Evolutionary conservation across 2,113 vertebrate species (phyloP), one percentile per base, ranked within the genome.

Genomic region (Podiceps cristatus): DNA sequence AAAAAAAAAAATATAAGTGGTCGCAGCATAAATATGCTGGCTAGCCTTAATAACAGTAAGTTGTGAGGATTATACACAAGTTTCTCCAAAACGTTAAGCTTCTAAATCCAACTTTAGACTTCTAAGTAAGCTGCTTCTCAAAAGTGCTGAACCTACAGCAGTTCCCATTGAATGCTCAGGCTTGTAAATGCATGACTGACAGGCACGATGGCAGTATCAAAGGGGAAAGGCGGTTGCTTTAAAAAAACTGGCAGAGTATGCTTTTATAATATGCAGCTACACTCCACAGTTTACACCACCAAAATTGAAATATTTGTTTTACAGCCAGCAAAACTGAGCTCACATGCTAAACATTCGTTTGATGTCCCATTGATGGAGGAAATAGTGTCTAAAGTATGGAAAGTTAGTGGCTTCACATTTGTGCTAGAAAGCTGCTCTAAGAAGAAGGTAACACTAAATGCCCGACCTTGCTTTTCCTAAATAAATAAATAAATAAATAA

Each of bases 111-210:
- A 77, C 72, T 77, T 88, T 7, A 95, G 88, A 69, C 59, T 91
- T 92, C 69, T 92, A 95, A 93, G 88, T 73, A 88, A 96, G 88
- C 90, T 75, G n/a, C 68, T 96, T 92, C 89, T 94, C 83, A 72
- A 93, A 95, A 96, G 80, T 86, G 88, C 93, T 96, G 95, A 96
- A 96, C 79, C 64, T 95, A 92, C 94, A 96, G 91, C 94, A 60
- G 64, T 86, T 94, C 95, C 96, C 76, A 92, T 31, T 94, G 91
- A 92, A 68, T 68, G 47, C 27, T 94, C 67, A 67, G 74, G 88
- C 93, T 83, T 80, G 68, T 25, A 81, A 95, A 93, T 86, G 69
- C 92, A 49, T 16, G 64, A 67, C 86, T 52, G 90, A 76, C 72
- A 76, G 90, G 53, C 85, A 62, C 0, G 11, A 47, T 72, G 76